Evolutionary conservation across 2,797 vertebrate genomes (phyloP), one percentile per base, ranked within the genome.

Genomic region (Rhabdophis nuchalis): DNA sequence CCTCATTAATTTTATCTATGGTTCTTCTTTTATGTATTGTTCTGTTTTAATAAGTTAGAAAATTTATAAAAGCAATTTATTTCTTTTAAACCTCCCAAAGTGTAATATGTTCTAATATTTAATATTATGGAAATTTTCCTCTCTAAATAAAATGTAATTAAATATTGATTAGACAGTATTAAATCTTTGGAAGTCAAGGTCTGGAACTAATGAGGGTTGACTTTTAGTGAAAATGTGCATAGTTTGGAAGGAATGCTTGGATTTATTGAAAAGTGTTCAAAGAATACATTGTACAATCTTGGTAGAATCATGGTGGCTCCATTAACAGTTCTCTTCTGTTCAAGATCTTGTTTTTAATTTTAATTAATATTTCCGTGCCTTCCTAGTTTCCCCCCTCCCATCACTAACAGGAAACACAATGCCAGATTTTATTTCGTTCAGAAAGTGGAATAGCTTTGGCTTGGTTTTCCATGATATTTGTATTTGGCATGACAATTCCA

Each of bases 161-260:
- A 46, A 9, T 72, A 90, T 95, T 94, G 89, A 93, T 92, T 92
- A 85, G 93, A n/a, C 5, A 68, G 23, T 88, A 29, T 87, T 50
- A 92, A 93, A 92, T 85, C 46, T 50, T 9, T 3, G 9, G 13
- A 46, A 92, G 57, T 36, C 85, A 54, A 3, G 56, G 54, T 56
- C 0, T 13, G 32, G 4, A 11, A 3, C 89, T 53, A 86, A 68
- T 91, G 88, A 7, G 41, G 36, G 25, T 20, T 92, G 77, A 91
- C 9, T 4, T 54, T 85, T 54, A 29, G 18, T 20, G 41, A 14
- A 89, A 41, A 36, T 87, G 86, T 91, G 0, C 9, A 0, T 58
- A 27, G 1, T 72, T 56, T 61, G 20, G 27, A 54, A 46, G 29
- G 18, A 56, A 20, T 16, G 72, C 23, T 25, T 54, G 27, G n/a